A percentile compares a stretch with the other conserved stretches of the same genome.
phyloP scores from a whole-genome alignment of 2,797 vertebrate species.

The Eleutherodactylus coqui region DNA sequence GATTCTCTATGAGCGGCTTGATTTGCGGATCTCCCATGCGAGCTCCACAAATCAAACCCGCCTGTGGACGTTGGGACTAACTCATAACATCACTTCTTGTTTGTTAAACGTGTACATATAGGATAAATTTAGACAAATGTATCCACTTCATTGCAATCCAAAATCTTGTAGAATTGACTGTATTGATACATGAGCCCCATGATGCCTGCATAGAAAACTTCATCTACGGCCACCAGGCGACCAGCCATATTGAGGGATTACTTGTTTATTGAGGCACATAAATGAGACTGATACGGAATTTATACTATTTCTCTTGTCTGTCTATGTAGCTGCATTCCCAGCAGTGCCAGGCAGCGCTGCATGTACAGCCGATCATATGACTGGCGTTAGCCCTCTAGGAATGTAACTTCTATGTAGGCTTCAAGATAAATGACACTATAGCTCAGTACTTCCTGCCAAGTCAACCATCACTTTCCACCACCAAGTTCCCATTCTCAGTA shows the following conservation, averaged over 20 bases:
- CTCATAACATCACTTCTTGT: no score
- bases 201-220: no score
- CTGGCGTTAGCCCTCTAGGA: neutral
- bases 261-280: neutral
- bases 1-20: no score
- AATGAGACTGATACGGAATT: neutral
- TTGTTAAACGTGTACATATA: no score
- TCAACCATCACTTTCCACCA: neutral
- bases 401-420: neutral
- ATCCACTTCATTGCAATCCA: no score
- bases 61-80: no score
- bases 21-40: no score
- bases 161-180: no score
- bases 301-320: neutral
- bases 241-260: neutral
- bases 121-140: no score
- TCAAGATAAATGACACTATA: neutral
- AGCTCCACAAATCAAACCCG: no score
- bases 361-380: neutral
- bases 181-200: no score
- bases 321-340: neutral
- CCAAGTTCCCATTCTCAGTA: neutral
- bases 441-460: neutral
- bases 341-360: constrained; percentile 1
- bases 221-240: no score